phyloP scores from a whole-genome alignment of 2,113 vertebrate species.

The Sebastes schlegelii region DNA sequence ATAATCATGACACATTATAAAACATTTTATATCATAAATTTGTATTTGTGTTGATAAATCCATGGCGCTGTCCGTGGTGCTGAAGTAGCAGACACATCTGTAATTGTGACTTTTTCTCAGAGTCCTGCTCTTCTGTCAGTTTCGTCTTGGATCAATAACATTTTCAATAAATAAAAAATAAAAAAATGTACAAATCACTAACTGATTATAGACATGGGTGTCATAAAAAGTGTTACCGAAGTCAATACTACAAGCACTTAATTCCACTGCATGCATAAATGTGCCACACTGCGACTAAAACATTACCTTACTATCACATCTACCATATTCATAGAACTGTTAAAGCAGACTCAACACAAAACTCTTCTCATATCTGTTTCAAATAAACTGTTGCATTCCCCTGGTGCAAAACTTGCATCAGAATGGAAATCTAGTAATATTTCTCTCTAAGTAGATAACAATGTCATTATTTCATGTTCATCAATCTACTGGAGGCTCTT shows the following conservation, averaged over 20 bases:
- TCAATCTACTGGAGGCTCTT: background rate
- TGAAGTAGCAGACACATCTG: too few relatives aligned
- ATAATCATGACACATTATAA: background rate
- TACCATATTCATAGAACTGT: background rate
- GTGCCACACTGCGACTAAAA: background rate
- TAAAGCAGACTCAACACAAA: background rate
- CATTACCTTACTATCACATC: background rate
- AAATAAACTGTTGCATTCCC: conserved; percentile 1
- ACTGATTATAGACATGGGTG: too few relatives aligned
- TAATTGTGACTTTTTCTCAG: too few relatives aligned
- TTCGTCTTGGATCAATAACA: too few relatives aligned
- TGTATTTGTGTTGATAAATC: too few relatives aligned
- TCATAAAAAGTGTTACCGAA: too few relatives aligned
- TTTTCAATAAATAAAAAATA: too few relatives aligned
- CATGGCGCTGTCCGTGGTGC: too few relatives aligned
- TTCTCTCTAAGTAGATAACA: background rate
- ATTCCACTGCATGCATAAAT: background rate
- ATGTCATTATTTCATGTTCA: conserved; percentile 7
- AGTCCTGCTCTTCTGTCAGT: too few relatives aligned
- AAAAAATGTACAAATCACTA: too few relatives aligned
- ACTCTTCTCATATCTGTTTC: background rate
- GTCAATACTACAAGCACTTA: too few relatives aligned
- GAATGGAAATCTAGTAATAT: conserved; percentile 19
- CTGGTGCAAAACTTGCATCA: conserved; percentile 48
- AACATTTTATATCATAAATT: background rate